Base-by-base conservation (phyloP, 2,888 invertebrate genomes). In the Cerastis rubricosa region DNA sequence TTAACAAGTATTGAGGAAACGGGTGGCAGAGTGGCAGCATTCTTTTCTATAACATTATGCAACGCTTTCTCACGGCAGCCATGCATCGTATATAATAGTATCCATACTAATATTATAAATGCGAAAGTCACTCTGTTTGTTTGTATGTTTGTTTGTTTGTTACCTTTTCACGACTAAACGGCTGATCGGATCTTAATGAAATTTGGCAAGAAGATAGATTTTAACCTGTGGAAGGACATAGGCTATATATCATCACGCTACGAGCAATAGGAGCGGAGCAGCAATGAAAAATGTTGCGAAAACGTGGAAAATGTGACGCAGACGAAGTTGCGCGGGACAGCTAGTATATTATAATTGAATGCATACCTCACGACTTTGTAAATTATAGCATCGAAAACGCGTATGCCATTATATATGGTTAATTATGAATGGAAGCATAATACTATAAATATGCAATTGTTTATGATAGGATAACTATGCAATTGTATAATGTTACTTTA, bases 51-150 rank as follows among this genome's bases (percentile, higher is more conserved):
- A 76, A 68, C 8, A 78, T 90, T 89, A 90, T 82, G 84, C 69
- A 89, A 90, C 68, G 51, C 85, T 84, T 90, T 90, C 89, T 85
- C 90, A 90, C 89, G 89, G 83, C 82, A 78, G 70, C 78, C 57
- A 77, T 80, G 76, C 74, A 80, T 66, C 45, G 76, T 57, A 75
- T 80, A 84, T 14, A 64, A 43, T 64, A n/a, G n/a, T 64, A 7
- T n/a, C n/a, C n/a, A n/a, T n/a, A n/a, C n/a, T n/a, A n/a, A n/a
- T n/a, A n/a, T n/a, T n/a, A n/a, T n/a, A n/a, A n/a, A n/a, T n/a
- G n/a, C n/a, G n/a, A n/a, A n/a, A n/a, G n/a, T n/a, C n/a, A n/a
- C n/a, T n/a, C n/a, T n/a, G n/a, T n/a, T n/a, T n/a, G n/a, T n/a
- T n/a, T n/a, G n/a, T n/a, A n/a, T n/a, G n/a, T n/a, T n/a, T n/a